Base-by-base conservation (phyloP, 2,797 vertebrate species). In the Artibeus lituratus region DNA sequence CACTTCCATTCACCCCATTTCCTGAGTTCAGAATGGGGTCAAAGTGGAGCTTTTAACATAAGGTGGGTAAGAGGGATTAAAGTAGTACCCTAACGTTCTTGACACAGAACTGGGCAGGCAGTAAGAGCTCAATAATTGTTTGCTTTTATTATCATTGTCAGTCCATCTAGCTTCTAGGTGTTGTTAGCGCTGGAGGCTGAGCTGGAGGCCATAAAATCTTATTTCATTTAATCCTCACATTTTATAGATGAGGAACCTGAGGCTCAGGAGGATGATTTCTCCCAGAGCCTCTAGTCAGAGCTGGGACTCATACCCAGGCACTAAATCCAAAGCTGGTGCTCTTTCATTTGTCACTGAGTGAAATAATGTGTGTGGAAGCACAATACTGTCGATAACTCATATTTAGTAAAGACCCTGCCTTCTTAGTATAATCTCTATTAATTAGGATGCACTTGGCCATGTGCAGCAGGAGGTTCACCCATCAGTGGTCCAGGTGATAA, bases 211-310 rank as follows among this genome's bases (percentile, higher is more conserved):
- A n/a, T 57, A 24, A 74, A 88, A n/a, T 42, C 37, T 15, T 35
- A 81, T 59, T 76, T 82, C 18, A 6, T 32, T 74, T 74, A 32
- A 32, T 62, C 32, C 18, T 69, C 49, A 37, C 12, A 59, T 62
- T 81, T 97, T 39, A 72, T 9, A 62, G 11, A 32, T 22, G 44
- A 57, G 53, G 51, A 93, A 74, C 37, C 44, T 2, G 19, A 94
- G 70, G 37, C 26, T 37, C 39, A 21, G 62, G 69, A 53, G 16
- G 29, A 21, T 37, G 2, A 39, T 65, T 69, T 59, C n/a, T 70
- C 26, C 57, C 51, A 39, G 9, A 74, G 35, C 51, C 32, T 78
- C 26, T n/a, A 19, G 21, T 59, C 16, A 67, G 44, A 24, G 35
- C 14, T 74, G 22, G 10, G 19, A 87, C 49, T 90, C 65, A 73